phyloP scores from a whole-genome alignment of 2,113 vertebrate genomes.

The Xiphorhynchus elegans region DNA sequence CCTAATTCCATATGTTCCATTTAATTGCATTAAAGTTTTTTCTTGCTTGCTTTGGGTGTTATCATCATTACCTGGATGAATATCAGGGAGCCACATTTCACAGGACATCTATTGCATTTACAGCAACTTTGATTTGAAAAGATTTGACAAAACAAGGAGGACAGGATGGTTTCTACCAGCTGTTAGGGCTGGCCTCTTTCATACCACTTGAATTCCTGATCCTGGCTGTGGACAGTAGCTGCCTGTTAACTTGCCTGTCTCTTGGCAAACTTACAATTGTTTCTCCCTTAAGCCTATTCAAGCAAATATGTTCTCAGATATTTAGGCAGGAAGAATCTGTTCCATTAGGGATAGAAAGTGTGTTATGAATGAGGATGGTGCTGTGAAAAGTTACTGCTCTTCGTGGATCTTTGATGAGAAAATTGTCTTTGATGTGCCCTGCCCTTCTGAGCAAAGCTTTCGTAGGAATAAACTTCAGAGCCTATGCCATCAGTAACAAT shows the following conservation, averaged over 20 bases:
- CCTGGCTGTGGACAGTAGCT: not conserved
- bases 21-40: not conserved
- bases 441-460: not conserved
- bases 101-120: not conserved
- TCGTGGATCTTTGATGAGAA: not conserved
- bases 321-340: not conserved
- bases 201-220: not conserved
- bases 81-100: not conserved
- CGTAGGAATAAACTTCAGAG: not conserved
- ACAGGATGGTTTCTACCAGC: not conserved
- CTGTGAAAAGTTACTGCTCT: not conserved
- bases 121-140: not conserved
- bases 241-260: not conserved
- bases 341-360: not conserved
- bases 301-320: not conserved
- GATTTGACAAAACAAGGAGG: not conserved
- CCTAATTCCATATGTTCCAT: not conserved
- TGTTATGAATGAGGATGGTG: not conserved
- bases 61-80: not conserved
- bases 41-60: not conserved
- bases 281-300: not conserved
- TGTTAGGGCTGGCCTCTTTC: not conserved
- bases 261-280: not conserved
- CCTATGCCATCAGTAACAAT: not conserved
- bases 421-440: not conserved